Evolutionary conservation across 2,113 vertebrate genomes (phyloP).

Genomic region (Vanacampus margaritifer): DNA sequence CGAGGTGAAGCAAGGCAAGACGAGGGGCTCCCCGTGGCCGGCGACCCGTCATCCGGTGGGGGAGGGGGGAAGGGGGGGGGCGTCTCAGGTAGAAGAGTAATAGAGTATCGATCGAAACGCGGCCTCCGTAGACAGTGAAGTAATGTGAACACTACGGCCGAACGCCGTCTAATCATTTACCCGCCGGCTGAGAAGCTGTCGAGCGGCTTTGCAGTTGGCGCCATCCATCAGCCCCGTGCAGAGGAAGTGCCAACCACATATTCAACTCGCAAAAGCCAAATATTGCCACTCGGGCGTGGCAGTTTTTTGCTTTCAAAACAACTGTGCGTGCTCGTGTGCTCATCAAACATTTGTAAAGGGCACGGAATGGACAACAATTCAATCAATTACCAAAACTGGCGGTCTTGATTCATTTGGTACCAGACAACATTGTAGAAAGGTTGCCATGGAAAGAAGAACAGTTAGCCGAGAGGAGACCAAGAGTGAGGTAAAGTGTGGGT

Average conservation of each 20-base stretch:
- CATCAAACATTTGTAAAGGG: neutral
- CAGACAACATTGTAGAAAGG: neutral
- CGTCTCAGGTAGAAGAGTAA: conserved; percentile 51
- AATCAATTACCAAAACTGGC: neutral
- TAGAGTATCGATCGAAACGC: conserved; percentile 54
- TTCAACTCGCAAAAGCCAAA: neutral
- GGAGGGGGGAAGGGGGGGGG: neutral
- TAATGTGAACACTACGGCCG: conserved; percentile 57
- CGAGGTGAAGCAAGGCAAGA: neutral
- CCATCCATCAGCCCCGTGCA: conserved; percentile 26
- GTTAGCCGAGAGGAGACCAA: neutral
- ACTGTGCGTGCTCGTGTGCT: neutral
- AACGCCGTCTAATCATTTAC: conserved; percentile 50
- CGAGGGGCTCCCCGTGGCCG: neutral
- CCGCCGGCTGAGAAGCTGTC: conserved; percentile 43
- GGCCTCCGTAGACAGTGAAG: conserved; percentile 42
- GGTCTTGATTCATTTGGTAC: neutral
- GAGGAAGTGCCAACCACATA: neutral
- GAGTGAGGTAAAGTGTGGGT: too few relatives aligned
- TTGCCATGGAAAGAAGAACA: neutral
- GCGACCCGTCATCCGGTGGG: neutral
- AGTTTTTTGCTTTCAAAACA: neutral
- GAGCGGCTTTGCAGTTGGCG: conserved; percentile 7
- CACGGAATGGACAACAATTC: neutral
- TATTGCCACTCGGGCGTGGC: neutral